phyloP scores from a whole-genome alignment of 2,113 vertebrate species.

The Pteronura brasiliensis region DNA sequence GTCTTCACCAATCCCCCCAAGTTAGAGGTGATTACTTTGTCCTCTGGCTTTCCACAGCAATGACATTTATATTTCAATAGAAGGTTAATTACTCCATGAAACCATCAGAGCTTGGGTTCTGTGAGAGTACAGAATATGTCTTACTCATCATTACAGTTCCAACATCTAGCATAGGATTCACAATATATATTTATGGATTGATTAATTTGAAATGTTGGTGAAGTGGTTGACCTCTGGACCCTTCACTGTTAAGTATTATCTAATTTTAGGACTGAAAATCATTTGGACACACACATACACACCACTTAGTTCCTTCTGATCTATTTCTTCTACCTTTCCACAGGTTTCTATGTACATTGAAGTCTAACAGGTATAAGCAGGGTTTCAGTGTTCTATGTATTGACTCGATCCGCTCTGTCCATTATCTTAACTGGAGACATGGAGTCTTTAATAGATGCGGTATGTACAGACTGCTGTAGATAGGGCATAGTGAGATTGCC shows the following conservation, averaged over 20 bases:
- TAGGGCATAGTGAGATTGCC: not conserved
- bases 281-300: not conserved
- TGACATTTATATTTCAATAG: not conserved
- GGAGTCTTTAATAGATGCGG: not conserved
- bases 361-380: not conserved
- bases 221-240: not conserved
- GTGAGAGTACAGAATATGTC: not conserved
- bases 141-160: not conserved
- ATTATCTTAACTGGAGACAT: not conserved
- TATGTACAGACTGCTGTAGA: not conserved
- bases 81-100: not conserved
- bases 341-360: not conserved
- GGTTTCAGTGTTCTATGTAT: not conserved
- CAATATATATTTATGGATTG: not conserved
- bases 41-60: not conserved
- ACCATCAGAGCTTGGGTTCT: not conserved
- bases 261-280: constrained; percentile 32
- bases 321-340: not conserved
- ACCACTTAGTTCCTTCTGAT: not conserved
- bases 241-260: constrained; percentile 18
- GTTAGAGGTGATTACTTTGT: not conserved
- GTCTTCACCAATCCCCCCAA: not conserved
- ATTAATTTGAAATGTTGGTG: constrained; percentile 9
- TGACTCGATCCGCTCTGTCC: not conserved
- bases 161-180: not conserved